Percentiles rank a stretch among this genome's conserved stretches.
Evolutionary conservation across 1,140 invertebrate species (phyloP).

Genomic region (Neotoxoptera formosana): DNA sequence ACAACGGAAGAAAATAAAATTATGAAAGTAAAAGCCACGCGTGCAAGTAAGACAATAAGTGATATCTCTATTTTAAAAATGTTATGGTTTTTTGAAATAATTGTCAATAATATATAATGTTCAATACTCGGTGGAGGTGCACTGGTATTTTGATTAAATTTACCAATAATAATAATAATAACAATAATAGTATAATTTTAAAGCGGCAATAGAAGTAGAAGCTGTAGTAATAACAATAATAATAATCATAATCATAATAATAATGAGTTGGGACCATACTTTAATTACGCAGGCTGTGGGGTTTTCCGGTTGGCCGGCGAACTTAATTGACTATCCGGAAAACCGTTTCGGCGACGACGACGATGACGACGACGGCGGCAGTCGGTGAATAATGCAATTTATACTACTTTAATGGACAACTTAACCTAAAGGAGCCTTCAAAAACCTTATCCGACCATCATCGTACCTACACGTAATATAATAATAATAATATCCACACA

Average conservation of each 20-base stretch:
- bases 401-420: not conserved
- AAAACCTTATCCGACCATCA: not conserved
- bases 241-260: not conserved
- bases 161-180: not conserved
- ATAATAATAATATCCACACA: not conserved
- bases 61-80: not conserved
- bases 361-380: not conserved
- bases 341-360: not conserved
- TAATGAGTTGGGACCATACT: not conserved
- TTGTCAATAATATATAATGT: not conserved
- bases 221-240: not conserved
- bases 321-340: slow-evolving; percentile 34
- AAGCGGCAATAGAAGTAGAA: not conserved
- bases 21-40: not conserved
- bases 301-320: not conserved
- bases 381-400: slow-evolving; percentile 26
- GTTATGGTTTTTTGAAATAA: not conserved
- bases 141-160: not conserved
- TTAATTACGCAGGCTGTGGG: not conserved
- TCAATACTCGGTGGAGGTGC: too few relatives aligned
- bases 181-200: not conserved
- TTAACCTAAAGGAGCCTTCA: not conserved
- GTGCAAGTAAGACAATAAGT: not conserved
- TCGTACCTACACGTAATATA: not conserved
- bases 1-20: too few relatives aligned